Conservation (phyloP, 2,113 vertebrate genomes). For the Thomomys bottae region DNA sequence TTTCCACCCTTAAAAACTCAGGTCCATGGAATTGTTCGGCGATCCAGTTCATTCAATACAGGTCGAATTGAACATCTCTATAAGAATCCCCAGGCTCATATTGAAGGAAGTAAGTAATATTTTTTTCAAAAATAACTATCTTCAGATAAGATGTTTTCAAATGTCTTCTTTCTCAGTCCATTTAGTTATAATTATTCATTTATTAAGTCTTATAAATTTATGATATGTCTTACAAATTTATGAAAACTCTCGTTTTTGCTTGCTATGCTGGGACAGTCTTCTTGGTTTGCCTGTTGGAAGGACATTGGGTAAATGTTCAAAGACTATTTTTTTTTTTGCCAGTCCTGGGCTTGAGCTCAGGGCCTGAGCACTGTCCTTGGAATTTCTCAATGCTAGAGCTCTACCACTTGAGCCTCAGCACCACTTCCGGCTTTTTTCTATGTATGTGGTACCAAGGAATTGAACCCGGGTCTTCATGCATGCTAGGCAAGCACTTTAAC, state of each 20-base stretch:
- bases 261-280: not conserved
- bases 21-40: constrained; percentile 97
- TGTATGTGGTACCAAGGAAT: too few species aligned
- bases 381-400: too few species aligned
- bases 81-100: constrained; percentile 95
- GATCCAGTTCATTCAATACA: constrained; percentile 99
- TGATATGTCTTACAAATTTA: not conserved
- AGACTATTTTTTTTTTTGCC: not conserved
- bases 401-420: too few species aligned
- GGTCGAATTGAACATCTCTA: constrained; percentile 98
- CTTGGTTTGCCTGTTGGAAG: not conserved
- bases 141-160: constrained; percentile 15
- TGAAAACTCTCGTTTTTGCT: not conserved
- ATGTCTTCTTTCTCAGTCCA: constrained; percentile 15
- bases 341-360: too few species aligned
- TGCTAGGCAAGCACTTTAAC: too few species aligned
- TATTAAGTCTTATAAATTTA: not conserved
- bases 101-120: constrained; percentile 94
- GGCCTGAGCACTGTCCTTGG: too few species aligned
- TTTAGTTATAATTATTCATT: not conserved
- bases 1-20: constrained; percentile 74
- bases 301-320: not conserved
- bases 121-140: constrained; percentile 25
- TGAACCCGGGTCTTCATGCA: too few species aligned
- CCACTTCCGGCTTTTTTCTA: too few species aligned